These are phyloP conservation scores for Adelognathus sp. DNA, from an alignment of 2,888 invertebrate species.

Conservation along the genomic window DNA sequence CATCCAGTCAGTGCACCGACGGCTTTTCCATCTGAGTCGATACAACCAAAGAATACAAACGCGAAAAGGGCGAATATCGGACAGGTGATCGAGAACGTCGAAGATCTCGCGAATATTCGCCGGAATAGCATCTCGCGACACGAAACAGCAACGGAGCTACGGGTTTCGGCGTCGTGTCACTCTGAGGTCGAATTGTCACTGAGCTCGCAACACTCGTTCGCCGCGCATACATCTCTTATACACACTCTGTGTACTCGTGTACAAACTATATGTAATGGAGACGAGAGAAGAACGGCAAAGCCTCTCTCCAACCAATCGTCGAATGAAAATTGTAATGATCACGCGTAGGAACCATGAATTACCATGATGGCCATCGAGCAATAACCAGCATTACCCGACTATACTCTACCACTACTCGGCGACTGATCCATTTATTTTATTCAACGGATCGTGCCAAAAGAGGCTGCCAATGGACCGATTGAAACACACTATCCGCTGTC, in stretches of 20 bases:
- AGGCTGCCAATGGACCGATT: background rate
- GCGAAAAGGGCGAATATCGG: constrained; percentile 17
- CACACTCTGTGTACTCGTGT: background rate
- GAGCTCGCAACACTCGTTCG: background rate
- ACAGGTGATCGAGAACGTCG: background rate
- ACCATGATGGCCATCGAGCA: constrained; percentile 22
- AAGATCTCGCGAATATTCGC: background rate
- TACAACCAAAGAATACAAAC: constrained; percentile 7
- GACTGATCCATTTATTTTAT: background rate
- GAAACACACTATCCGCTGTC: background rate
- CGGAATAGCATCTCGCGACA: constrained; percentile 22
- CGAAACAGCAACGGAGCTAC: background rate
- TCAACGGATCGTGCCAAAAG: background rate
- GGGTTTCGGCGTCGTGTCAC: constrained; percentile 10
- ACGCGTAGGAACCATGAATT: constrained; percentile 46
- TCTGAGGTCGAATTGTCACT: constrained; percentile 28
- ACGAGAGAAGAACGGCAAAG: background rate
- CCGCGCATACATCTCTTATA: constrained; percentile 9
- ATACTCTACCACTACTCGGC: background rate
- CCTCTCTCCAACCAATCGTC: constrained; percentile 42
- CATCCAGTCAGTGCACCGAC: background rate
- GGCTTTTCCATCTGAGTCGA: constrained; percentile 8
- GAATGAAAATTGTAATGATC: constrained; percentile 47
- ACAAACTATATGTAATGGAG: constrained; percentile 23
- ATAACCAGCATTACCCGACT: background rate